Evolutionary conservation across 2,888 invertebrate genomes (phyloP), one percentile per base, ranked within the genome.

Genomic region (Neria commutata): DNA sequence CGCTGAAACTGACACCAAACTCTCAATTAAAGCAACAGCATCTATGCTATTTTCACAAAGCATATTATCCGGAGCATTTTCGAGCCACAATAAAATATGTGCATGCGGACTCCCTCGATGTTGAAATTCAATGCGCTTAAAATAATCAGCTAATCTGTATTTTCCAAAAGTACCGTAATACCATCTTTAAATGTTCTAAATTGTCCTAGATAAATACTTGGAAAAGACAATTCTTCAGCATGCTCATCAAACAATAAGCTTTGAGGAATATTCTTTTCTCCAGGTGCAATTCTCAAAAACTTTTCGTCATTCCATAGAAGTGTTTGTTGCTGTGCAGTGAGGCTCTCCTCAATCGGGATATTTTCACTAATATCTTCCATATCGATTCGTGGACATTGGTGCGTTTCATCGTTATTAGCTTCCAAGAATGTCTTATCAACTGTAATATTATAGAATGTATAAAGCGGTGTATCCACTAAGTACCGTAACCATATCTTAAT

Each of bases 81-180:
- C 67, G 17, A 81, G 65, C 80, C 81, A 81, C 6, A 52, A 11
- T 50, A 67, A 56, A 56, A 62, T 61, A 33, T 65, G 55, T 61
- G 65, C 61, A 54, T 61, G 63, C 25, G 55, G 68, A 64, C 60
- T 74, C 1, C 62, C 51, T 11, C 54, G 54, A 53, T 63, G 71
- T 57, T 74, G 73, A 60, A 72, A 75, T 66, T 74, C 72, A 21
- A 73, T 71, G 40, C 68, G 48, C 37, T 65, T 67, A 57, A 77
- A 77, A 54, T 70, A 76, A 62, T 70, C 49, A 3, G 54, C 8
- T 14, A 74, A 53, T 21, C 51, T 10, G 61, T 70, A 71, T 56
- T 69, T 65, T 54, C 63, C 61, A 45, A 74, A 72, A 19, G 74
- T 71, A 49, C 45, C 17, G 14, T 10, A 14, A 19, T 2, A 11